Percentiles rank a stretch among this genome's conserved stretches.
phyloP scores from a whole-genome alignment of 2,797 vertebrate species.

The Clamator glandarius region DNA sequence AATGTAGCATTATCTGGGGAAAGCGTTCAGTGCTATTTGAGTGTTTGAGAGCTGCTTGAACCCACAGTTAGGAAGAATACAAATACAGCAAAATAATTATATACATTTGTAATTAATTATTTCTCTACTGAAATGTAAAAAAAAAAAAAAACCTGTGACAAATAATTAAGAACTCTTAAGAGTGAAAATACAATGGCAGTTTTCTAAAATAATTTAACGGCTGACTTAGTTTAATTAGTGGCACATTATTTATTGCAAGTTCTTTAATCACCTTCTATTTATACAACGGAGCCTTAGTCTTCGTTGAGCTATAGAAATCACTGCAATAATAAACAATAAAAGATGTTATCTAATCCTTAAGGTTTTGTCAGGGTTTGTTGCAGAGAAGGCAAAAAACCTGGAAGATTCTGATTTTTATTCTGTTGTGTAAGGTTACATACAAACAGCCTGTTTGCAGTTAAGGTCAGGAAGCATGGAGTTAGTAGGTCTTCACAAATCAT shows the following conservation, averaged over 20 bases:
- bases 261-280: constrained; percentile 23
- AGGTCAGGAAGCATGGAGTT: not conserved
- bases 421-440: not conserved
- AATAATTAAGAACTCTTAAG: constrained; percentile 10
- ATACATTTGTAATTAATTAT: constrained; percentile 15
- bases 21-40: not conserved
- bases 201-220: constrained; percentile 55
- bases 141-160: constrained; percentile 31
- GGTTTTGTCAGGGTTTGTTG: not conserved
- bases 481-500: not conserved
- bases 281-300: not conserved
- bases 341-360: not conserved
- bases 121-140: constrained; percentile 30
- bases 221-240: constrained; percentile 45
- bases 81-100: constrained; percentile 21
- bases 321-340: constrained; percentile 23
- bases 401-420: not conserved
- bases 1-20: not conserved
- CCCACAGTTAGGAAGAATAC: not conserved
- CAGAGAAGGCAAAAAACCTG: not conserved
- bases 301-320: constrained; percentile 4
- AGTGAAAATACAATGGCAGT: constrained; percentile 2
- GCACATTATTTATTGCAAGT: constrained; percentile 42
- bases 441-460: not conserved
- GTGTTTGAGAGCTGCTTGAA: not conserved